A percentile compares a stretch with the other conserved stretches of the same genome.
These are phyloP conservation scores for Nephrotoma guestfalica DNA, from an alignment of 2,888 invertebrate species.

Conservation along the genomic window DNA sequence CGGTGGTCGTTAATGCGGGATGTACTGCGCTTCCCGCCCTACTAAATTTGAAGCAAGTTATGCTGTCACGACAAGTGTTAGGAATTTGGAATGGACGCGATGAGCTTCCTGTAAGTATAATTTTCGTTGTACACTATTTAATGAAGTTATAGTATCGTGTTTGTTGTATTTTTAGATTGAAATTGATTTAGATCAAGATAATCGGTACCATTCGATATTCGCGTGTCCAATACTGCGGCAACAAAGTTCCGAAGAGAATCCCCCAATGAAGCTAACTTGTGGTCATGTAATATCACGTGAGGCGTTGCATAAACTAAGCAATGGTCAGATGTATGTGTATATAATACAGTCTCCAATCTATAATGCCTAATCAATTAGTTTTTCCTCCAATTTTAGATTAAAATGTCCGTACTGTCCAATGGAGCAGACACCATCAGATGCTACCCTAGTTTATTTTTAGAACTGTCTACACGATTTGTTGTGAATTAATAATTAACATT, in stretches of 20 bases:
- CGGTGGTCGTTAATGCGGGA: constrained; percentile 86
- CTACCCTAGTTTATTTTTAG: constrained; percentile 85
- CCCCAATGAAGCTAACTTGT: constrained; percentile 92
- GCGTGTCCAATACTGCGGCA: constrained; percentile 97
- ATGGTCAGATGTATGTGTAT: constrained; percentile 68
- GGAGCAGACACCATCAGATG: constrained; percentile 88
- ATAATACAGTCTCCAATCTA: not conserved
- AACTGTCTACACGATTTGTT: constrained; percentile 3
- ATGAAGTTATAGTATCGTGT: not conserved
- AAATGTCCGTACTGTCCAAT: constrained; percentile 99
- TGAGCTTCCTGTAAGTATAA: constrained; percentile 72
- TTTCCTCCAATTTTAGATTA: constrained; percentile 45
- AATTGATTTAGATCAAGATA: constrained; percentile 81
- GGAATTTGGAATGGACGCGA: constrained; percentile 92
- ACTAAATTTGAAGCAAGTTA: constrained; percentile 83
- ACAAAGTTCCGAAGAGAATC: constrained; percentile 90
- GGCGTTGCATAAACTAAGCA: constrained; percentile 88
- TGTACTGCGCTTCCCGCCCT: constrained; percentile 88
- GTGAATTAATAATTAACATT: not conserved
- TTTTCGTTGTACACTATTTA: not conserved
- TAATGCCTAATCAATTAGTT: not conserved
- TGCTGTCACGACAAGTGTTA: constrained; percentile 76
- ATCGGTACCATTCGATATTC: constrained; percentile 93
- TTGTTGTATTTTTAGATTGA: constrained; percentile 56
- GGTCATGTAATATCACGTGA: constrained; percentile 97